These are phyloP conservation scores for Eupithecia vulgata DNA, from an alignment of 2,888 invertebrate species.

Conservation along the genomic window DNA sequence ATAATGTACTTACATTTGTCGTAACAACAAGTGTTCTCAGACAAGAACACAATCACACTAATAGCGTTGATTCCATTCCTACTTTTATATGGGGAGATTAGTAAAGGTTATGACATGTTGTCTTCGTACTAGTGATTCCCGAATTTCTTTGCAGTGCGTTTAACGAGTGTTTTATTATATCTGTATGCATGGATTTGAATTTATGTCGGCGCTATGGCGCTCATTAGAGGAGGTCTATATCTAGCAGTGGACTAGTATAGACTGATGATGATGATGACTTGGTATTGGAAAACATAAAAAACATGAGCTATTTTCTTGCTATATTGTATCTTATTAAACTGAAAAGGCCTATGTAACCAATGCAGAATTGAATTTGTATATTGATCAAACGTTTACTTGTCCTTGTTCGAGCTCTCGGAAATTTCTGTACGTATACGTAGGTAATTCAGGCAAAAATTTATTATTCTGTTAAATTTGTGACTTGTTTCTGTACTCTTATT, in stretches of 20 bases:
- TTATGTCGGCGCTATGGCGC: too few relatives aligned
- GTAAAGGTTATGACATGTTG: slow-evolving; percentile 46
- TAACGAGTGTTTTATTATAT: neutral
- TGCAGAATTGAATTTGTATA: neutral
- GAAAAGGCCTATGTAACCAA: neutral
- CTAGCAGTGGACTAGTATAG: too few relatives aligned
- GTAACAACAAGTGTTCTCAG: slow-evolving; percentile 25
- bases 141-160: slow-evolving; percentile 22
- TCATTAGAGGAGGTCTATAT: too few relatives aligned
- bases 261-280: too few relatives aligned
- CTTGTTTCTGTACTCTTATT: too few relatives aligned
- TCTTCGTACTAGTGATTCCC: slow-evolving; percentile 35
- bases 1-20: slow-evolving; percentile 22
- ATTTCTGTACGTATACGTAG: too few relatives aligned
- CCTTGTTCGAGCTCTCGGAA: neutral
- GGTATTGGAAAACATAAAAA: neutral
- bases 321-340: too few relatives aligned
- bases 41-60: slow-evolving; percentile 41
- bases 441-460: too few relatives aligned
- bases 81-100: slow-evolving; percentile 36
- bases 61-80: slow-evolving; percentile 31
- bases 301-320: neutral
- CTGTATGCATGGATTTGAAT: too few relatives aligned
- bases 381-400: neutral
- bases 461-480: too few relatives aligned